Evolutionary conservation across 2,888 invertebrate species (phyloP).

Genomic region (Campoplex capitator): DNA sequence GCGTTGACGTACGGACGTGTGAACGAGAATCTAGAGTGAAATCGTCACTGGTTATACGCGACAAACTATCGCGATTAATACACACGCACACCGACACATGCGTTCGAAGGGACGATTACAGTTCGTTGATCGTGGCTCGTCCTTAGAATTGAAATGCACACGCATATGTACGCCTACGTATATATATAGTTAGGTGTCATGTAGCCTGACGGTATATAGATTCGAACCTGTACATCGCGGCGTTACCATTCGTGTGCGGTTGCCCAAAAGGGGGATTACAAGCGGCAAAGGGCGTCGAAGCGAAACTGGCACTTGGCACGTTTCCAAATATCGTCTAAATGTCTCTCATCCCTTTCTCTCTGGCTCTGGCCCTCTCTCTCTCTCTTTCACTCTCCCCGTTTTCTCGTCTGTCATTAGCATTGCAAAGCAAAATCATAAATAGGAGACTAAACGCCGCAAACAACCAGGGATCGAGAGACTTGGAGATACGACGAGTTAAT

Average conservation of each 20-base stretch:
- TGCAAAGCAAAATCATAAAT: conserved; percentile 77
- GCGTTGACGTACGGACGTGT: conserved; percentile 33
- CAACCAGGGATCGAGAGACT: conserved; percentile 12
- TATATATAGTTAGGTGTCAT: conserved; percentile 3
- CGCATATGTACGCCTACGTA: not conserved
- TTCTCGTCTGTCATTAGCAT: conserved; percentile 78
- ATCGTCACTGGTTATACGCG: conserved; percentile 18
- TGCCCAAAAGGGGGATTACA: conserved; percentile 73
- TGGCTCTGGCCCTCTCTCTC: conserved; percentile 10
- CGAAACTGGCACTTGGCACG: conserved; percentile 74
- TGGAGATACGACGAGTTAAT: conserved; percentile 8
- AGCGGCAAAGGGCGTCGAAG: conserved; percentile 67
- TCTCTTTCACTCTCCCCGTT: not conserved
- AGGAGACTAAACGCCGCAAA: conserved; percentile 57
- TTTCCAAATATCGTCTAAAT: conserved; percentile 77
- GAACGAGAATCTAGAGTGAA: conserved; percentile 44
- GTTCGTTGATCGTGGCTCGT: conserved; percentile 34
- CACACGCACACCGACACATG: not conserved
- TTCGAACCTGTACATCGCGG: conserved; percentile 24
- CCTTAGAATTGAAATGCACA: conserved; percentile 41
- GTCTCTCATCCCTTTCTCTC: conserved; percentile 44
- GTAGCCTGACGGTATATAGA: conserved; percentile 36
- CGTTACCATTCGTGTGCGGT: conserved; percentile 70
- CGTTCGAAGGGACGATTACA: conserved; percentile 22
- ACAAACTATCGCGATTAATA: conserved; percentile 35